Percentiles rank a stretch among this genome's conserved stretches.
These are phyloP conservation scores for Chondrosia reniformis DNA, from an alignment of 37 sponge, comb jelly and placozoan genomes.

Conservation along the genomic window DNA sequence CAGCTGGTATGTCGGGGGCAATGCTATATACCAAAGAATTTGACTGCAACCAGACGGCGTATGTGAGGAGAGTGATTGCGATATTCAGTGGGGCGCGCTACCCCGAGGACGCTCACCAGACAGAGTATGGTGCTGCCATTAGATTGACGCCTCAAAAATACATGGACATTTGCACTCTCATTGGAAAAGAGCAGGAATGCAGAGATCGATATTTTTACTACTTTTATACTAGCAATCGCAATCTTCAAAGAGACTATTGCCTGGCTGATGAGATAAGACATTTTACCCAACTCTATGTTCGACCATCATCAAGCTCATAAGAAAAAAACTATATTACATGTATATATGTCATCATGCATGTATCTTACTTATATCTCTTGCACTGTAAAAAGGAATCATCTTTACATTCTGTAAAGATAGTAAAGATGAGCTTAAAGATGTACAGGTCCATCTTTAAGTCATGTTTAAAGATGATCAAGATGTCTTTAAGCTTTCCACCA, in stretches of 20 bases:
- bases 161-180: slow-evolving; percentile 63
- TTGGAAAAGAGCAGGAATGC: slow-evolving; percentile 44
- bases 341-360: no score
- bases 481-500: no score
- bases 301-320: no score
- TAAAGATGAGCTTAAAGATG: no score
- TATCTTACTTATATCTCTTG: no score
- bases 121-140: slow-evolving; percentile 71
- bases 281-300: no score
- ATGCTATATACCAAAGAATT: slow-evolving; percentile 62
- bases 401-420: no score
- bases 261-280: background rate
- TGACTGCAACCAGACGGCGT: slow-evolving; percentile 27
- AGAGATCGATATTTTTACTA: slow-evolving; percentile 55
- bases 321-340: no score
- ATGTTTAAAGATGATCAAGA: no score
- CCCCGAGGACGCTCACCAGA: slow-evolving; percentile 14
- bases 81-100: slow-evolving; percentile 70
- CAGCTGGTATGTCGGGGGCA: slow-evolving; percentile 80
- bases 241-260: background rate
- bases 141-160: slow-evolving; percentile 50
- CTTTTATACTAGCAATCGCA: slow-evolving; percentile 16
- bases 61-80: slow-evolving; percentile 57
- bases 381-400: no score
- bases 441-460: no score